Evolutionary conservation across 92 coral and sea anemone genomes (phyloP).

Genomic region (Paragorgia papillata): DNA sequence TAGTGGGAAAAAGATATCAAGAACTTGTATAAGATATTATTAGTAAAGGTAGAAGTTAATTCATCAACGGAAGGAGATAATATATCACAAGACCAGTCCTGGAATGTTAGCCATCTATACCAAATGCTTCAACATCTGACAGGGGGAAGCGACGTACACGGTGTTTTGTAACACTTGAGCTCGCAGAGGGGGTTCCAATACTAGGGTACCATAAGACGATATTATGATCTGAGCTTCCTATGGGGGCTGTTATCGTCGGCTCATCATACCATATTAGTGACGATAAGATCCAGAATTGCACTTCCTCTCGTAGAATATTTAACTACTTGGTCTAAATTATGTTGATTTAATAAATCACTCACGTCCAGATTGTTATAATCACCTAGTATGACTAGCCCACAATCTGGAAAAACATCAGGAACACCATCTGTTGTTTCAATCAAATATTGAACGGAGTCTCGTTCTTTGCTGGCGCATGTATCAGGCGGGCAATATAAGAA

Average conservation of each 20-base stretch:
- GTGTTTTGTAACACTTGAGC: neutral
- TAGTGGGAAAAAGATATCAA: constrained; percentile 29
- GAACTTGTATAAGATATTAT: constrained; percentile 13
- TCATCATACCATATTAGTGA: constrained; percentile 2
- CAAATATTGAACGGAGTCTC: neutral
- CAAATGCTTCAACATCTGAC: constrained; percentile 21
- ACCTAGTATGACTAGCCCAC: constrained; percentile 1
- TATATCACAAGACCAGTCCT: constrained; percentile 41
- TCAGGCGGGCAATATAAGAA: constrained; percentile 23
- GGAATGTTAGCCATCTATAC: constrained; percentile 29
- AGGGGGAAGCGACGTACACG: constrained; percentile 24
- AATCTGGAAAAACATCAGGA: constrained; percentile 10
- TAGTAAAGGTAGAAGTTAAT: constrained; percentile 33
- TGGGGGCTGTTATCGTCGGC: neutral
- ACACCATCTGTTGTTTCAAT: neutral
- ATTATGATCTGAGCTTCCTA: constrained; percentile 23
- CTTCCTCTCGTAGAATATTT: constrained; percentile 10
- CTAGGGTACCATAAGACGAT: constrained; percentile 7
- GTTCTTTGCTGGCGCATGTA: neutral
- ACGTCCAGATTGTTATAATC: constrained; percentile 23
- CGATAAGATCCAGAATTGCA: constrained; percentile 11
- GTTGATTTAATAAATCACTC: neutral
- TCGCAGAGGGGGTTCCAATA: neutral
- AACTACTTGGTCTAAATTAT: constrained; percentile 33
- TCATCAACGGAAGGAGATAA: constrained; percentile 32